These are phyloP conservation scores for Callorhinus ursinus DNA, from an alignment of 2,113 vertebrate genomes.

Conservation along the genomic window DNA sequence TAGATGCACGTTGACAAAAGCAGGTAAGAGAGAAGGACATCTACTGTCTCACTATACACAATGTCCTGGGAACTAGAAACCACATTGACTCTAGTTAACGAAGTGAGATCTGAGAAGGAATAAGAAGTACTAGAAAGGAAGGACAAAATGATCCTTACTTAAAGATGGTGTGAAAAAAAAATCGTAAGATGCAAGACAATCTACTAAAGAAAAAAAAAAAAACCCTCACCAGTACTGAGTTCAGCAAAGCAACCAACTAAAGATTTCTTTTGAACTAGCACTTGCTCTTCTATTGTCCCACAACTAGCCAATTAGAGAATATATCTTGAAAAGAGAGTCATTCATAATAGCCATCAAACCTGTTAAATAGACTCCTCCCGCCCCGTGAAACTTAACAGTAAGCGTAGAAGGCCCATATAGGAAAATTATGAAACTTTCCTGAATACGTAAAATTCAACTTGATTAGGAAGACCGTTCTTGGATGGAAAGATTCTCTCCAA, in stretches of 20 bases:
- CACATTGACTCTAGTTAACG: background rate
- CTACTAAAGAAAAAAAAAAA: background rate
- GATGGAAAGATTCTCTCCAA: background rate
- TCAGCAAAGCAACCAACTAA: background rate
- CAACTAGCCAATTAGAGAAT: background rate
- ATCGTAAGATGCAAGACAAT: background rate
- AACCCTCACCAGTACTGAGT: background rate
- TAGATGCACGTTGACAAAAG: background rate
- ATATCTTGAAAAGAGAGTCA: slow-evolving; percentile 47
- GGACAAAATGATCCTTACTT: slow-evolving; percentile 18
- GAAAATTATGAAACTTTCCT: background rate
- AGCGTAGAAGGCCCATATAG: background rate
- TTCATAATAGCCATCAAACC: background rate
- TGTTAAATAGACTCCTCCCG: background rate
- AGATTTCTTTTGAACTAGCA: background rate
- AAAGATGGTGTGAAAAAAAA: background rate
- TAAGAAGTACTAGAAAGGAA: slow-evolving; percentile 6
- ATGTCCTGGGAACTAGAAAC: background rate
- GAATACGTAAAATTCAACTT: background rate
- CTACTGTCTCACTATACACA: background rate
- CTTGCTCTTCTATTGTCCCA: background rate
- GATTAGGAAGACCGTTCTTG: background rate
- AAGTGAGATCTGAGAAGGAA: background rate
- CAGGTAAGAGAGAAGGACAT: background rate
- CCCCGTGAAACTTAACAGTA: background rate